phyloP scores from a whole-genome alignment of 2,888 invertebrate species.

The Bhutanitis thaidina region DNA sequence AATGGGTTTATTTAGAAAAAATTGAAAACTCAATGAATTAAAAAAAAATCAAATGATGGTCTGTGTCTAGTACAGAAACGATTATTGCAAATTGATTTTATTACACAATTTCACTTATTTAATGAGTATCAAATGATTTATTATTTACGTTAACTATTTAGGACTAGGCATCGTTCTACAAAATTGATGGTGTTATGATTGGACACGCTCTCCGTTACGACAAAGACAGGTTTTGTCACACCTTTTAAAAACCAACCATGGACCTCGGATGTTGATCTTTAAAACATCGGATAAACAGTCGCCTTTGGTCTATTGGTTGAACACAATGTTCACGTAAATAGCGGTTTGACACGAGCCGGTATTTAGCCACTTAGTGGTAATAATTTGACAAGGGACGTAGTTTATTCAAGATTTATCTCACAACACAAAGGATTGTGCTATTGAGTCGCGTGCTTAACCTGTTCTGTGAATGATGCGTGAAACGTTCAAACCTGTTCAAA shows the following conservation, averaged over 20 bases:
- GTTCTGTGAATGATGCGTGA: constrained; percentile 32
- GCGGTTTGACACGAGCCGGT: constrained; percentile 62
- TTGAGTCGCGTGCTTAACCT: constrained; percentile 60
- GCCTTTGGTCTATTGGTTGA: constrained; percentile 55
- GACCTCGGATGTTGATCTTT: constrained; percentile 69
- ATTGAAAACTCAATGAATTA: too few relatives aligned
- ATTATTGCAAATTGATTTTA: too few relatives aligned
- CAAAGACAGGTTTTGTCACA: constrained; percentile 33
- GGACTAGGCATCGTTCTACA: neutral
- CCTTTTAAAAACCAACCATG: constrained; percentile 59
- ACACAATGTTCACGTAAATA: constrained; percentile 59
- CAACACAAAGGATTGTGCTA: constrained; percentile 22
- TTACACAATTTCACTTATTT: too few relatives aligned
- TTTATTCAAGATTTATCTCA: constrained; percentile 59
- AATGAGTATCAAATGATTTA: too few relatives aligned
- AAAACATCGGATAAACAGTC: constrained; percentile 55
- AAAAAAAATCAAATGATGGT: too few relatives aligned
- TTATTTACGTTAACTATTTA: too few relatives aligned
- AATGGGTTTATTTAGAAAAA: too few relatives aligned
- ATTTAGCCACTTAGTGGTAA: constrained; percentile 68
- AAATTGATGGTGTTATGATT: neutral
- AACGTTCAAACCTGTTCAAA: constrained; percentile 2
- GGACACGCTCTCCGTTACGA: constrained; percentile 10
- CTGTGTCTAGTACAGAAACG: too few relatives aligned
- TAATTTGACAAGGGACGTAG: constrained; percentile 49